Evolutionary conservation across 2,113 vertebrate species (phyloP).

Genomic region (Illadopsis cleaveri): DNA sequence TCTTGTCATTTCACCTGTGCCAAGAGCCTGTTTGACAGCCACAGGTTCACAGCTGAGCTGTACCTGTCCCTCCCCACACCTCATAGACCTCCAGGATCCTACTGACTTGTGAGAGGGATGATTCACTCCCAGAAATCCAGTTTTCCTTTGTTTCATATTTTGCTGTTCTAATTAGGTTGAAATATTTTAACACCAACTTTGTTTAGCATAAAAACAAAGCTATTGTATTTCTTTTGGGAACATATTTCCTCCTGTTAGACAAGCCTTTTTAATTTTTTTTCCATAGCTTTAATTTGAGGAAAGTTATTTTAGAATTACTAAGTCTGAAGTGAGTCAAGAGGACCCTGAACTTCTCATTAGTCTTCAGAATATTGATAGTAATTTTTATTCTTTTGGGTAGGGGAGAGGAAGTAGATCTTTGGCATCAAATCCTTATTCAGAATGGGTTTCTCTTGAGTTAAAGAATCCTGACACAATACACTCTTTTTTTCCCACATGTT

Average conservation of each 20-base stretch:
- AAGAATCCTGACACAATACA: background rate
- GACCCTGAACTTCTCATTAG: background rate
- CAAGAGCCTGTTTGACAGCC: background rate
- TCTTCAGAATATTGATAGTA: background rate
- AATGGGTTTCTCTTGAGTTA: background rate
- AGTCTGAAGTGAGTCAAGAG: background rate
- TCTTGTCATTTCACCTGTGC: background rate
- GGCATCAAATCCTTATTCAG: background rate
- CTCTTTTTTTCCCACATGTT: rapidly evolving
- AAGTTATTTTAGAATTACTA: background rate
- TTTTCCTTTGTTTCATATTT: background rate
- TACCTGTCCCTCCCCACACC: background rate
- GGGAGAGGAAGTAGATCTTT: background rate
- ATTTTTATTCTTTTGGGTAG: background rate
- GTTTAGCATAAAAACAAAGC: background rate
- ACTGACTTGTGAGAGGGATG: background rate
- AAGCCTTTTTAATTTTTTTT: background rate
- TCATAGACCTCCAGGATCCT: background rate
- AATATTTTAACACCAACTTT: background rate
- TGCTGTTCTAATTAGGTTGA: background rate
- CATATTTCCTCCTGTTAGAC: background rate
- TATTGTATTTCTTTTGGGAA: background rate
- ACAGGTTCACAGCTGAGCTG: background rate
- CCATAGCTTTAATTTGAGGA: background rate
- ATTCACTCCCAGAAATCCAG: background rate